Evolutionary conservation across 2,888 invertebrate genomes (phyloP).

Genomic region (Eucera pruinosa): DNA sequence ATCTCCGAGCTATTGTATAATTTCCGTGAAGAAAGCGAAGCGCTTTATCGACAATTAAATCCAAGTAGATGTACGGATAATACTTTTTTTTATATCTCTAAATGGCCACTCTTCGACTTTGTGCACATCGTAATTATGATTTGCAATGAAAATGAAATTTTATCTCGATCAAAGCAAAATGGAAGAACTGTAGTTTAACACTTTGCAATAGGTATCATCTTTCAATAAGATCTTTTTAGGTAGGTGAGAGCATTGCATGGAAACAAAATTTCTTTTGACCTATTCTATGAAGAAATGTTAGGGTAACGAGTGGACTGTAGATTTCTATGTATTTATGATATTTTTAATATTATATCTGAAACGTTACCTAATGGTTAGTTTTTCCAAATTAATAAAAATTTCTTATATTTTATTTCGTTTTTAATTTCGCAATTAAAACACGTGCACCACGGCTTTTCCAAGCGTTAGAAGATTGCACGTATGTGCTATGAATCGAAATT

Average conservation of each 20-base stretch:
- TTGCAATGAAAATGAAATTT: no score
- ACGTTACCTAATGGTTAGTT: no score
- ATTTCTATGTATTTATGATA: no score
- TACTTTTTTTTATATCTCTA: neutral
- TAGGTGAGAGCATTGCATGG: no score
- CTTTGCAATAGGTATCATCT: neutral
- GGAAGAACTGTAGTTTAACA: neutral
- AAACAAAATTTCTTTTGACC: no score
- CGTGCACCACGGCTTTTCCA: neutral
- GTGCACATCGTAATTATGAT: neutral
- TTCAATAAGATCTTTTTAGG: neutral
- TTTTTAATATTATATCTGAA: no score
- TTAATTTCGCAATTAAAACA: no score
- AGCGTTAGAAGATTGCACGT: neutral
- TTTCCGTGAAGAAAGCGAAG: constrained; percentile 16
- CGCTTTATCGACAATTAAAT: constrained; percentile 18
- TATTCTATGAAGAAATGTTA: no score
- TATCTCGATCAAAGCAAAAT: neutral
- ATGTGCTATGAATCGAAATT: neutral
- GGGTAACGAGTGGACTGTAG: no score
- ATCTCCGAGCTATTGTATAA: constrained; percentile 15
- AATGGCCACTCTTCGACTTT: neutral
- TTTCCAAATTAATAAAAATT: no score
- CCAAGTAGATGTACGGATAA: neutral
- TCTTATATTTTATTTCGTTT: no score